Evolutionary conservation across 1,140 invertebrate species (phyloP), one percentile per base, ranked within the genome.

Genomic region (Achroia grisella): DNA sequence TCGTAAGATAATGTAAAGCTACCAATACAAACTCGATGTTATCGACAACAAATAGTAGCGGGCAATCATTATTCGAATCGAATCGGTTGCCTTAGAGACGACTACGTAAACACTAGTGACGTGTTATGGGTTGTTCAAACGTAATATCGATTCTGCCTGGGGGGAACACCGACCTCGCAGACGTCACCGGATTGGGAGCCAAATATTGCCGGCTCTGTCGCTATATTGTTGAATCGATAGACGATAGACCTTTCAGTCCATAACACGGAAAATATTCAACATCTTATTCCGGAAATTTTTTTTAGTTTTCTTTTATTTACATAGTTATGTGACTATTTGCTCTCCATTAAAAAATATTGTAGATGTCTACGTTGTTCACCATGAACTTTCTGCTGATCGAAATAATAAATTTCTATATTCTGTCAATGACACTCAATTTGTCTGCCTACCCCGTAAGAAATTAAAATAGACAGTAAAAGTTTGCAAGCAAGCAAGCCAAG

Each of bases 81-180:
- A 71, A 70, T 55, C 69, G 54, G 78, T 82, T 61, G 61, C 73
- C 75, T 51, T 73, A 60, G 78, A 52, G 63, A 82, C 75, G 55
- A 60, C 23, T 42, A 48, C 65, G 62, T 66, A 76, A 74, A 82
- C 73, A 77, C 39, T 55, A 62, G 54, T 72, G 67, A 76, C 72
- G 73, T 69, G 10, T 32, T 53, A 59, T 52, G 44, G 42, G 17
- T 23, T 23, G 17, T 23, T 23, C 6, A 23, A 23, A 23, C 17
- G 17, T 23, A 33, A 27, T 72, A 75, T 75, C 59, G 74, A 78
- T 75, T 71, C 39, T 13, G 41, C 41, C 14, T 32, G 27, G 15
- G 12, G 33, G 33, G 64, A 58, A 48, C 71, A 67, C 45, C 62
- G 62, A 71, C 62, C 56, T 65, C 48, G 36, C 13, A 56, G 44